Percentiles rank a stretch among this genome's conserved stretches.
Evolutionary conservation across 2,113 vertebrate genomes (phyloP).

Genomic region (Trematomus loennbergii): DNA sequence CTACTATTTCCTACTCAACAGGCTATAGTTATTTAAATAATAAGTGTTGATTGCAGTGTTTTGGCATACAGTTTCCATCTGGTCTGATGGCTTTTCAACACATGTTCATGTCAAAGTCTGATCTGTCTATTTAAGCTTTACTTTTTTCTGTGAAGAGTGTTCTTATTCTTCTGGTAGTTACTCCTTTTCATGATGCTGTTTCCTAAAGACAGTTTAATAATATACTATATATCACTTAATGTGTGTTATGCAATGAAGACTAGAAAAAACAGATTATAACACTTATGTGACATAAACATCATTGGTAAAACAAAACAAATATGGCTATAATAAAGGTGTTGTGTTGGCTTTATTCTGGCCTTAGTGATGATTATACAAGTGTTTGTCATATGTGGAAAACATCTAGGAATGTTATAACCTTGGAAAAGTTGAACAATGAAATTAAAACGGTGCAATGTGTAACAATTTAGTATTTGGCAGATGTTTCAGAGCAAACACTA

Average conservation of each 20-base stretch:
- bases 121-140: not conserved
- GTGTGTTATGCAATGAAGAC: not conserved
- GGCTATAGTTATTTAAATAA: not conserved
- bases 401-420: not conserved
- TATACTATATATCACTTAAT: not conserved
- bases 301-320: not conserved
- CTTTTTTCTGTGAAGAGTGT: too few relatives aligned
- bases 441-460: not conserved
- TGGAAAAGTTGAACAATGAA: constrained; percentile 6
- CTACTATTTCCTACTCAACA: not conserved
- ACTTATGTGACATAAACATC: too few relatives aligned
- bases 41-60: not conserved
- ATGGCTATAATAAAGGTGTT: not conserved
- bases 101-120: not conserved
- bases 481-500: constrained; percentile 12
- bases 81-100: not conserved
- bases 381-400: not conserved
- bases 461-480: constrained; percentile 12
- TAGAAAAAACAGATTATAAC: not conserved
- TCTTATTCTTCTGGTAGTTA: too few relatives aligned
- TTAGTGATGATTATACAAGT: constrained; percentile 1
- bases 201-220: not conserved
- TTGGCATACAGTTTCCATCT: not conserved
- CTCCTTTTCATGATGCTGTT: too few relatives aligned
- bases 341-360: not conserved